These are phyloP conservation scores for Reticulitermes lucifugus DNA, from an alignment of 2,888 invertebrate genomes.

Conservation along the genomic window DNA sequence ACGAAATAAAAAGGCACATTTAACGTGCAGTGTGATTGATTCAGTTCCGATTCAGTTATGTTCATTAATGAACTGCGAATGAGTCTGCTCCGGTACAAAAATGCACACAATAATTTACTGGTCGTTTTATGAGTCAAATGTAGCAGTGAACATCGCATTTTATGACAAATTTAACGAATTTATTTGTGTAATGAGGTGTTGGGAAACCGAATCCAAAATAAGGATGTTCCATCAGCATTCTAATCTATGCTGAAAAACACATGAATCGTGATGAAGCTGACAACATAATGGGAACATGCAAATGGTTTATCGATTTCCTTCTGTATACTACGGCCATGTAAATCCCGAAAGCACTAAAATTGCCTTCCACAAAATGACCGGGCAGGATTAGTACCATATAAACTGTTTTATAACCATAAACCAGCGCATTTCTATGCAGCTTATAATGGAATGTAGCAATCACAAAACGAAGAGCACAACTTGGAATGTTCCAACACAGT, in stretches of 20 bases:
- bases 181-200: background rate
- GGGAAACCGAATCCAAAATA: background rate
- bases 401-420: background rate
- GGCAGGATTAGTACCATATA: background rate
- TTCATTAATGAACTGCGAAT: background rate
- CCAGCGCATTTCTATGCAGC: background rate
- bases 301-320: constrained; percentile 1
- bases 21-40: background rate
- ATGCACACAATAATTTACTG: background rate
- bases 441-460: background rate
- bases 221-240: background rate
- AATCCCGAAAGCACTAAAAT: background rate
- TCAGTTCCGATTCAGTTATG: background rate
- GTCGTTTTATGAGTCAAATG: background rate
- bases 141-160: background rate
- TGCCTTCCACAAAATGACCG: constrained; percentile 1
- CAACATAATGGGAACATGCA: constrained; percentile 2
- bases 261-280: background rate
- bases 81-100: background rate
- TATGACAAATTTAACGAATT: background rate
- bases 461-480: no score
- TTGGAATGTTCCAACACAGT: no score
- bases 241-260: background rate
- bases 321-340: background rate
- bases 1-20: background rate